These are phyloP conservation scores for Dasysyrphus albostriatus DNA, from an alignment of 2,888 invertebrate genomes.

Conservation along the genomic window DNA sequence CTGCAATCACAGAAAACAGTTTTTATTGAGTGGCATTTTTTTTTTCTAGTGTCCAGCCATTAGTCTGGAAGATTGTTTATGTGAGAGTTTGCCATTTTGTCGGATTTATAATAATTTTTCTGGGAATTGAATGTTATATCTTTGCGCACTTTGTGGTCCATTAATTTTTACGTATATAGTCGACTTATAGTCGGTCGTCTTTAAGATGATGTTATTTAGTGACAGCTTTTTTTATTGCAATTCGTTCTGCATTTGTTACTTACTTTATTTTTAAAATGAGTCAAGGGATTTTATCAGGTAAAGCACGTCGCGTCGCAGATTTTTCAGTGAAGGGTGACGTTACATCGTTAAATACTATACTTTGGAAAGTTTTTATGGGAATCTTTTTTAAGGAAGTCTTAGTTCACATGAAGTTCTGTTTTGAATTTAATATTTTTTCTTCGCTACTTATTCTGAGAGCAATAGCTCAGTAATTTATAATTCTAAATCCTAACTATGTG, in stretches of 20 bases:
- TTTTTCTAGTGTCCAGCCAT: neutral
- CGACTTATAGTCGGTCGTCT: constrained; percentile 30
- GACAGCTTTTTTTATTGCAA: constrained; percentile 47
- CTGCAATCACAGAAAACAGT: constrained; percentile 35
- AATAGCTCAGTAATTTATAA: too few relatives aligned
- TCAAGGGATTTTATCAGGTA: constrained; percentile 54
- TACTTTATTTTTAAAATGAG: constrained; percentile 37
- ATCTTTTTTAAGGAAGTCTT: too few relatives aligned
- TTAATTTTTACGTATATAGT: constrained; percentile 54
- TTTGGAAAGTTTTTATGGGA: constrained; percentile 18
- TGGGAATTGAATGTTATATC: constrained; percentile 40
- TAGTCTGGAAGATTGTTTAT: constrained; percentile 10
- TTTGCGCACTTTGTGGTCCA: constrained; percentile 56
- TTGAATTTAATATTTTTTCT: too few relatives aligned
- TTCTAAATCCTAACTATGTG: too few relatives aligned
- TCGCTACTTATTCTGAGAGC: too few relatives aligned
- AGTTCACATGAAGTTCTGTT: too few relatives aligned
- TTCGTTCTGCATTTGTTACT: constrained; percentile 51
- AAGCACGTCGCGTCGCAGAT: constrained; percentile 25
- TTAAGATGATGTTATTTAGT: constrained; percentile 49
- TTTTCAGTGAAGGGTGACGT: constrained; percentile 54
- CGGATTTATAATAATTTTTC: constrained; percentile 32
- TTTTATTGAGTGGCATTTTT: neutral
- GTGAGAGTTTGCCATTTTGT: constrained; percentile 12
- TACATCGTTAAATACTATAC: constrained; percentile 48